Conservation (phyloP, 2,797 vertebrate species). For the Ctenopoma kingsleyae region DNA sequence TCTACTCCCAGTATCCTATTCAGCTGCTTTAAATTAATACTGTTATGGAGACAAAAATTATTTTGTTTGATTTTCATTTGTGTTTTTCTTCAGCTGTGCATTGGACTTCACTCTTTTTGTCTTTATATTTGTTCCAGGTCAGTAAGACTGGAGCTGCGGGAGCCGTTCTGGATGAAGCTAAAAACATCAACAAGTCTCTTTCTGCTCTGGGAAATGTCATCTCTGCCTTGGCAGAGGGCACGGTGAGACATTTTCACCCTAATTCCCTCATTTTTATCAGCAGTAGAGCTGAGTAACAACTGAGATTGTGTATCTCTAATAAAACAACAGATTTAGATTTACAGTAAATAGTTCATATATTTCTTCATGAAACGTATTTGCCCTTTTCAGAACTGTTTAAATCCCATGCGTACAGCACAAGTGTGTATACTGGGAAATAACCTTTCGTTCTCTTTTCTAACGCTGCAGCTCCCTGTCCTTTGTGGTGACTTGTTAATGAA, state of each 20-base stretch:
- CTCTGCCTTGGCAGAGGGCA: conserved; percentile 96
- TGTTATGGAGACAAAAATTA: too few species aligned
- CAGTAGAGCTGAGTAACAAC: neutral
- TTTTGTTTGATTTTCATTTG: neutral
- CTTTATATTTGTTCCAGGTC: conserved; percentile 83
- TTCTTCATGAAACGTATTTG: neutral
- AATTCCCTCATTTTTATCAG: neutral
- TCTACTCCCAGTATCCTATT: neutral
- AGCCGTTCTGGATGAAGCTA: conserved; percentile 96
- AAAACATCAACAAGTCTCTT: conserved; percentile 99
- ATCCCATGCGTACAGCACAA: neutral
- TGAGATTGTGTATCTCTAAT: neutral
- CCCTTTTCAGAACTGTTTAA: neutral
- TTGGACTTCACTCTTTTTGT: neutral
- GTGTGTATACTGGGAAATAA: neutral
- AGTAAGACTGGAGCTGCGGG: conserved; percentile 99
- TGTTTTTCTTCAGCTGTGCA: neutral
- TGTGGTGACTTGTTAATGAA: conserved; percentile 1
- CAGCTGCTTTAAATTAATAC: neutral
- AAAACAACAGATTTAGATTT: neutral
- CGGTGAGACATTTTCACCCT: conserved; percentile 81
- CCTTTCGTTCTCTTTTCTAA: neutral
- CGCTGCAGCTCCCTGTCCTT: neutral
- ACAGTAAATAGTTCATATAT: neutral
- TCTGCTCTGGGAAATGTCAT: conserved; percentile 98